Evolutionary conservation across 2,113 vertebrate genomes (phyloP), one percentile per base, ranked within the genome.

Genomic region (Heliornis fulica): DNA sequence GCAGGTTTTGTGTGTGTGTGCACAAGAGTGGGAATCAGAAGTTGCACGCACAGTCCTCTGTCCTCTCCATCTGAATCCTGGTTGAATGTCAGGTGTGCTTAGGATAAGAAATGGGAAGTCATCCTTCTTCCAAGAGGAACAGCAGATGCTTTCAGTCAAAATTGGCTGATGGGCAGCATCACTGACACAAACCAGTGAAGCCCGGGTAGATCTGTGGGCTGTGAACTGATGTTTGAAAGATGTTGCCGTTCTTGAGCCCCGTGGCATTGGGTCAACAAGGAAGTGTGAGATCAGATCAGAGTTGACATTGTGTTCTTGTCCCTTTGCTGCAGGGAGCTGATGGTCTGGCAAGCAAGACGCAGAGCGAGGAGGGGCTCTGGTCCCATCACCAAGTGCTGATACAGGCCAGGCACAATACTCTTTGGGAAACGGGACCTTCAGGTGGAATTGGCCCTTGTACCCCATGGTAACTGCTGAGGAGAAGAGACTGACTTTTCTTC

Each of bases 211-310:
- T 23, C 34, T 1, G 0, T 41, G 75, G 75, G 51, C 65, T 75
- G 75, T 13, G 61, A 12, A 2, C 56, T 60, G 61, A 8, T 41
- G 21, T 68, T 82, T 60, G 53, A 21, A 69, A 65, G 65, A 46
- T 3, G 0, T 12, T 38, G 22, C 17, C 5, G 0, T 6, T 66
- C 19, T n/a, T 60, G 68, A 87, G 54, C 34, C 32, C 29, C 0
- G 3, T 50, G 61, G 10, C 23, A 11, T 3, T 0, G 1, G 43
- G 25, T 31, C 74, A 34, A 41, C 7, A 15, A 32, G 25, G 16
- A 31, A 10, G 11, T 2, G 11, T 50, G 74, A 54, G 41, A 11
- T 9, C n/a, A 1, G 3, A 28, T 54, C n/a, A n/a, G n/a, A n/a
- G 72, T 40, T 9, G 3, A 7, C 1, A 10, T 56, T 36, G 11